Conservation (phyloP, 2,888 invertebrate species). For the Cetonia aurata region DNA sequence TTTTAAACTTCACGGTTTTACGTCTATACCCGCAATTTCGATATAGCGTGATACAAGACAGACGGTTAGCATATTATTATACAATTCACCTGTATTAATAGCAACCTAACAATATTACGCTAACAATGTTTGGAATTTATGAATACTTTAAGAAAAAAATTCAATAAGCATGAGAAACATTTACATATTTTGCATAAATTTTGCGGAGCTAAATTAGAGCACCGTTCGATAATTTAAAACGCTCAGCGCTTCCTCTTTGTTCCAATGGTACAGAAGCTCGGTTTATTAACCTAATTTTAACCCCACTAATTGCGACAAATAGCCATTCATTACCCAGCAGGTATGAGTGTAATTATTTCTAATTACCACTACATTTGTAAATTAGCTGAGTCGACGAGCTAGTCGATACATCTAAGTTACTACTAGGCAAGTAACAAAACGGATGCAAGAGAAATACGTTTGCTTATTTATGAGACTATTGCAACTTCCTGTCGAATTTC, state of each 20-base stretch:
- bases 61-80: no score
- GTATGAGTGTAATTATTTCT: slow-evolving; percentile 8
- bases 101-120: neutral
- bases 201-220: no score
- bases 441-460: neutral
- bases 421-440: neutral
- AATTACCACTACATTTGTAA: slow-evolving; percentile 8
- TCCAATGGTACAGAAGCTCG: no score
- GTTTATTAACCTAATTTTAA: no score
- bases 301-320: neutral
- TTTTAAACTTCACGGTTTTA: no score
- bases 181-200: neutral
- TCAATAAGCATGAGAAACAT: neutral
- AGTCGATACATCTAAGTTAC: neutral
- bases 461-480: slow-evolving; percentile 1
- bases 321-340: neutral
- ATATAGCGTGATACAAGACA: no score
- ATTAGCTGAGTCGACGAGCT: neutral
- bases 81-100: neutral
- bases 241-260: no score
- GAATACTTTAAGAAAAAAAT: neutral
- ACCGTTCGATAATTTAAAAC: no score
- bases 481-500: neutral
- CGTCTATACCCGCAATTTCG: no score
- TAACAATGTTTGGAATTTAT: neutral